Evolutionary conservation across 2,888 invertebrate genomes (phyloP).

Genomic region (Eupithecia exiguata): DNA sequence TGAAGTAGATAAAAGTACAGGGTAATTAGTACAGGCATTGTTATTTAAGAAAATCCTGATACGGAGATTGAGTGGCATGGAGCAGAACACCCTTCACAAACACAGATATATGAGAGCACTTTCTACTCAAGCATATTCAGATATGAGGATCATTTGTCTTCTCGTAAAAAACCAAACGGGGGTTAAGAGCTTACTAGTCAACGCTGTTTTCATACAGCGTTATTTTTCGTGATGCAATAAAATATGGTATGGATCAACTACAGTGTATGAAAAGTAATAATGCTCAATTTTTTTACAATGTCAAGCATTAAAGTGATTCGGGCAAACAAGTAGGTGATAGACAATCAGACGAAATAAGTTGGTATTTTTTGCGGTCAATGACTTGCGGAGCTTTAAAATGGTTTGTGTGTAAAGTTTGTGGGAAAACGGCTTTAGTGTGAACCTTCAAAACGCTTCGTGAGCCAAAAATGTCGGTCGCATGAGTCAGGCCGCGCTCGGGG

Average conservation of each 20-base stretch:
- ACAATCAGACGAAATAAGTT: not conserved
- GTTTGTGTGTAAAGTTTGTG: not conserved
- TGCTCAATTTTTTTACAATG: not conserved
- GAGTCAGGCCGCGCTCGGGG: constrained; percentile 56
- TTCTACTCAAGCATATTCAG: constrained; percentile 4
- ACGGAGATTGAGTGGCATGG: constrained; percentile 9
- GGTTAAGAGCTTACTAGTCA: not conserved
- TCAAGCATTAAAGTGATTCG: not conserved
- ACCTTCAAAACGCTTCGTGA: constrained; percentile 43
- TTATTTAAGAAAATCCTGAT: constrained; percentile 1
- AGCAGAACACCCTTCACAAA: constrained; percentile 10
- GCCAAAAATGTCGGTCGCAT: constrained; percentile 55
- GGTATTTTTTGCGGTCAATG: not conserved
- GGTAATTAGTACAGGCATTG: not conserved
- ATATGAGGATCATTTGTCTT: constrained; percentile 13
- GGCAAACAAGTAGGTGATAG: not conserved
- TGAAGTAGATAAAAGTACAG: not conserved
- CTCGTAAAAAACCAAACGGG: constrained; percentile 11
- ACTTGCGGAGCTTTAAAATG: not conserved
- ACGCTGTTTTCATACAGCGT: not conserved
- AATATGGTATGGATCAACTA: not conserved
- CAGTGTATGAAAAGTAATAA: not conserved
- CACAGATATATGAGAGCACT: constrained; percentile 4
- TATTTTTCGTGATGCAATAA: not conserved
- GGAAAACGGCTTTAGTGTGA: not conserved